phyloP scores from a whole-genome alignment of 2,113 vertebrate species.

The Hippocampus abdominalis region DNA sequence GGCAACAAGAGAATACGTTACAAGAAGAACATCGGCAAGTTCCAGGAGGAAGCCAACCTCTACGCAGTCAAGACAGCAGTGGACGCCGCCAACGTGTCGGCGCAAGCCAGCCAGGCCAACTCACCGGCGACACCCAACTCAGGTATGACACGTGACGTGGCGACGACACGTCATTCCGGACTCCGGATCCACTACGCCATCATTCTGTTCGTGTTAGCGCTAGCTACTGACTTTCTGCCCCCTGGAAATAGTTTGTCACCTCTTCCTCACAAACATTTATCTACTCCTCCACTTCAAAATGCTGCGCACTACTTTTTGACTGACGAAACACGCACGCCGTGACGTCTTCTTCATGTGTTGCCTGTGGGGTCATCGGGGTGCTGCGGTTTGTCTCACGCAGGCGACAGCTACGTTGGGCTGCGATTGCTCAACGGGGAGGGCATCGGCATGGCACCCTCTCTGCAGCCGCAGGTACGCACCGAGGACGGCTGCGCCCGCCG shows the following conservation, averaged over 20 bases:
- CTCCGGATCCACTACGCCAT: background rate
- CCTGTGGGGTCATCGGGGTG: conserved; percentile 71
- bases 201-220: too few species aligned
- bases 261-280: too few species aligned
- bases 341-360: conserved; percentile 48
- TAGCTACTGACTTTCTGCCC: too few species aligned
- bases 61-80: conserved; percentile 82
- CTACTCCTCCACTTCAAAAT: too few species aligned
- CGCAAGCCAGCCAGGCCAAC: conserved; percentile 80
- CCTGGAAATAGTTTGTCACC: too few species aligned
- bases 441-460: conserved; percentile 68
- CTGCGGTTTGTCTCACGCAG: conserved; percentile 71
- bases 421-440: conserved; percentile 70
- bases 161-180: background rate
- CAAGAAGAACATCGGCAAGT: conserved; percentile 90
- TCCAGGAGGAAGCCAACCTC: conserved; percentile 87
- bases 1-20: conserved; percentile 91
- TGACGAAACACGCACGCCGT: background rate
- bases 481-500: conserved; percentile 56
- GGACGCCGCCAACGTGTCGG: conserved; percentile 77
- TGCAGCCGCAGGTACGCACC: conserved; percentile 71
- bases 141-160: conserved; percentile 60
- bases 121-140: conserved; percentile 82
- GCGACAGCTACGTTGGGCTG: conserved; percentile 70
- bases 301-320: background rate